These are phyloP conservation scores for Scaptomyza reducta DNA, from an alignment of 2,888 invertebrate genomes.

Conservation along the genomic window DNA sequence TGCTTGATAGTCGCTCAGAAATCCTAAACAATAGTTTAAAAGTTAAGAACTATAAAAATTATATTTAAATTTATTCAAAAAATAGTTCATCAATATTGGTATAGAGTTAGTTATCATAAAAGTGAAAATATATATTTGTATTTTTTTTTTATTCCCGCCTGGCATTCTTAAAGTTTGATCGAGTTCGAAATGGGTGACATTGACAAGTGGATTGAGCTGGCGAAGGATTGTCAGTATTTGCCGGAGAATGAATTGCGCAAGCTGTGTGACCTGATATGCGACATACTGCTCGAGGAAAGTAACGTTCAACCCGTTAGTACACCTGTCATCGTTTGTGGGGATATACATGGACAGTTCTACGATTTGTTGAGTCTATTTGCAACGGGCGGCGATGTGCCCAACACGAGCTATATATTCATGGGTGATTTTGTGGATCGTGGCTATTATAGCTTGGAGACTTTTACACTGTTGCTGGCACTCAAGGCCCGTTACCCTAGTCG, in stretches of 20 bases:
- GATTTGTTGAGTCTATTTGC: conserved; percentile 98
- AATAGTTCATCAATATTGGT: not conserved
- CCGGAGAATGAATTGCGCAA: conserved; percentile 98
- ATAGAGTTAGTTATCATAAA: not conserved
- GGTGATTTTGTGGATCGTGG: conserved; percentile 99
- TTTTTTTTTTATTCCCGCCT: not conserved
- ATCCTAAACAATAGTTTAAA: too few species aligned
- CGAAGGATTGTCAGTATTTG: conserved; percentile 97
- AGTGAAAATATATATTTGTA: not conserved
- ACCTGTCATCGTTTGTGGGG: conserved; percentile 99
- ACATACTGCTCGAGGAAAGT: conserved; percentile 96
- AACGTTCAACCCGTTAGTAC: conserved; percentile 98
- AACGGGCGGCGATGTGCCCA: conserved; percentile 99
- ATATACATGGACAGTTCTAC: conserved; percentile 99
- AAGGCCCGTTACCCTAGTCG: conserved; percentile 95
- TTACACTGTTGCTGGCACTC: conserved; percentile 95
- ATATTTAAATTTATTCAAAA: not conserved
- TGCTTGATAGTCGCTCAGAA: too few species aligned
- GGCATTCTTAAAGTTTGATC: not conserved
- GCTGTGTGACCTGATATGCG: conserved; percentile 97
- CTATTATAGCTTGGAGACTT: conserved; percentile 99
- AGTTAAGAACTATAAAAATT: too few species aligned
- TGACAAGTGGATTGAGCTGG: conserved; percentile 97
- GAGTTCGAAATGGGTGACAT: conserved; percentile 88
- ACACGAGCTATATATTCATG: conserved; percentile 99